Base-by-base conservation (phyloP, 2,797 vertebrate species). In the Syngnathus rostellatus region DNA sequence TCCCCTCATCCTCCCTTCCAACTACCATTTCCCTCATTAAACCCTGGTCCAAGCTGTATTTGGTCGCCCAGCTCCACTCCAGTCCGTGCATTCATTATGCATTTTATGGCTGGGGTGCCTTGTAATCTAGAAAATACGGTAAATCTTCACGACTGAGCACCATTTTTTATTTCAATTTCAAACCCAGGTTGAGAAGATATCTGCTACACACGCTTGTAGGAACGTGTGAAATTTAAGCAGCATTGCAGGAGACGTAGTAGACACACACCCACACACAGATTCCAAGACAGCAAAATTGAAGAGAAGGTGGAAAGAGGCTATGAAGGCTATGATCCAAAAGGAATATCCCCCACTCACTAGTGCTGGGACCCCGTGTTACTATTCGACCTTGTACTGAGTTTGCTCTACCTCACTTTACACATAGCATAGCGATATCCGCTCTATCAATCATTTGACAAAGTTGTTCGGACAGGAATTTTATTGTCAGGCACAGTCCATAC, bases 61-160 rank as follows among this genome's bases (percentile, higher is more conserved):
- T 31, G 25, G 25, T 31, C 31, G 2, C 31, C 31, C 31, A 31
- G 31, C 31, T 31, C 31, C 2, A 31, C 31, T 31, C 31, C 31
- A 31, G 2, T 31, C 31, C 31, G 31, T 31, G 31, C 31, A 31
- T 31, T 31, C 31, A 31, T 31, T 31, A 31, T 31, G 31, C 31
- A 31, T 31, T 31, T 31, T 31, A 31, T 3, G 31, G 31, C 31
- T 31, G 31, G 2, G 31, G 31, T 31, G 3, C 31, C 31, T 31
- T 31, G 31, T 31, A 31, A 2, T 31, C 2, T 31, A 31, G 31
- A 31, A 31, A 31, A 31, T 2, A 31, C 31, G 31, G 31, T 31
- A 69, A 70, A 79, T 76, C 8, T 25, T 57, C 51, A 63, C 64
- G 68, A 65, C 65, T 66, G 76, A 78, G 80, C 85, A 75, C 65